Percentiles rank a stretch among this genome's conserved stretches.
Conservation (phyloP, 1,140 invertebrate species). For the Delia radicum region DNA sequence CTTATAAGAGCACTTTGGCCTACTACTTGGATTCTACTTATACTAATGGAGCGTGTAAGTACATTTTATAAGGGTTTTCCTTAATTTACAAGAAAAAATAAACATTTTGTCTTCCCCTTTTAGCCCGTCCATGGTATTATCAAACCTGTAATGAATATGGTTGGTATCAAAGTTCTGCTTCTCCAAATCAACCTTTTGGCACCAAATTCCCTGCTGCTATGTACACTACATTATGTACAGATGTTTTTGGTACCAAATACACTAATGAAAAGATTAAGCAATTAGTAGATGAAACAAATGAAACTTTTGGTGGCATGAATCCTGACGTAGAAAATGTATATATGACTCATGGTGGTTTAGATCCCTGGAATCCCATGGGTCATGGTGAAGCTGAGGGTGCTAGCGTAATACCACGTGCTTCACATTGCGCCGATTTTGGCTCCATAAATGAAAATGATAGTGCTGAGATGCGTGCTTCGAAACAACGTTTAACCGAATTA, state of each 20-base stretch:
- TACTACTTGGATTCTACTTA: conserved; percentile 38
- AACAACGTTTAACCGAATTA: conserved; percentile 59
- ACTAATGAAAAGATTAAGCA: conserved; percentile 56
- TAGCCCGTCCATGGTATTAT: conserved; percentile 72
- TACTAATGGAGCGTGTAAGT: conserved; percentile 37
- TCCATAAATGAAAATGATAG: conserved; percentile 59
- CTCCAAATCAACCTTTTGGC: conserved; percentile 66
- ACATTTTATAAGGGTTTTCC: background rate
- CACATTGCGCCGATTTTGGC: conserved; percentile 75
- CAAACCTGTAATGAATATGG: conserved; percentile 85
- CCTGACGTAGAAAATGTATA: conserved; percentile 64
- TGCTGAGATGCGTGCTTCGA: conserved; percentile 61
- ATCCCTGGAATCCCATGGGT: conserved; percentile 68
- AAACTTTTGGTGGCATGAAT: conserved; percentile 61
- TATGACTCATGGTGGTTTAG: conserved; percentile 63
- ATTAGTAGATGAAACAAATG: conserved; percentile 62
- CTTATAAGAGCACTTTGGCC: conserved; percentile 35
- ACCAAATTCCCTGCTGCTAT: conserved; percentile 62
- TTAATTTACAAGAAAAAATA: background rate
- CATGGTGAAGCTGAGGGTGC: conserved; percentile 61
- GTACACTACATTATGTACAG: conserved; percentile 66
- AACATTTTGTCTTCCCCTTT: no score
- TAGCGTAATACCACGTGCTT: conserved; percentile 48
- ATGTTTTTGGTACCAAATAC: conserved; percentile 65
- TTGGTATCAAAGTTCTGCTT: conserved; percentile 74